These are phyloP conservation scores for roundworm (Caenorhabditis elegans) DNA, from an alignment of 1,140 invertebrate species.

Conservation along the genomic window DNA sequence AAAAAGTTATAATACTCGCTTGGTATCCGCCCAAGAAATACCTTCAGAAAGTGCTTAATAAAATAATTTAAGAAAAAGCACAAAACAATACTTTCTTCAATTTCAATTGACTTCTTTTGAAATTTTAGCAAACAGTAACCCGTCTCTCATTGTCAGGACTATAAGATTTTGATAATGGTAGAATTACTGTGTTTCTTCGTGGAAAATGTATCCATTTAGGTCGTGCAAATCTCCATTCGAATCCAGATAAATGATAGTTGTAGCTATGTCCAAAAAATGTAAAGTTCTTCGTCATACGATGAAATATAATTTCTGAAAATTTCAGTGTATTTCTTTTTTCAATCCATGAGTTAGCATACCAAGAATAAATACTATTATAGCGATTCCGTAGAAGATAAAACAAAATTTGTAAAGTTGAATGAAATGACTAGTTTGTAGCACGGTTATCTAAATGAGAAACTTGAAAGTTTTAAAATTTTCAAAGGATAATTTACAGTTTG, in stretches of 20 bases:
- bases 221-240: slow-evolving; percentile 9
- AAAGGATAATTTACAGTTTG: background rate
- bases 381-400: background rate
- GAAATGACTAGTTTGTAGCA: background rate
- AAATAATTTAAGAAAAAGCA: no score
- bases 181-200: slow-evolving; percentile 13
- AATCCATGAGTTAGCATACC: background rate
- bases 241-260: background rate
- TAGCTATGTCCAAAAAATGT: background rate
- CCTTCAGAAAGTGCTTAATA: no score
- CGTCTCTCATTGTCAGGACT: slow-evolving; percentile 26
- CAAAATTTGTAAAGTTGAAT: background rate
- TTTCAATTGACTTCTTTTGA: no score
- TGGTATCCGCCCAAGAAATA: no score
- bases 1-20: no score
- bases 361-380: background rate
- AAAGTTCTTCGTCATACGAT: background rate
- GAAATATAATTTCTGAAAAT: slow-evolving; percentile 28
- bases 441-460: background rate
- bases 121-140: background rate
- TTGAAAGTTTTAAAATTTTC: background rate
- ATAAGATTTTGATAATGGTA: background rate
- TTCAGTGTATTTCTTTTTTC: background rate
- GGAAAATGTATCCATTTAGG: slow-evolving; percentile 13
- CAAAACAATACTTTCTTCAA: no score